Conservation (phyloP, 2,113 vertebrate genomes). For the Stigmatopora nigra region DNA sequence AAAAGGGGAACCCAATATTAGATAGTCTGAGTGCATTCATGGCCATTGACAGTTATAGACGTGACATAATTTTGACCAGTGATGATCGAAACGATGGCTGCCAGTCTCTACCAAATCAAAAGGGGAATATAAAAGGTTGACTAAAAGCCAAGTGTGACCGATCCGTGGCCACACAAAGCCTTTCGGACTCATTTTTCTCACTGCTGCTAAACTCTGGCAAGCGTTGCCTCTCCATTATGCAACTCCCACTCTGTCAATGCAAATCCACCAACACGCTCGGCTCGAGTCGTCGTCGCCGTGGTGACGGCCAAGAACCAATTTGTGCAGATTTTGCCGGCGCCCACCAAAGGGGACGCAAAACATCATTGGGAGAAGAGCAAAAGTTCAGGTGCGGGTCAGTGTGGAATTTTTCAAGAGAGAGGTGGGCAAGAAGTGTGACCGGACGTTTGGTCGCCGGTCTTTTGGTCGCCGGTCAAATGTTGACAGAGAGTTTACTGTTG, state of each 20-base stretch:
- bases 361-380: background rate
- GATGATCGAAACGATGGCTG: background rate
- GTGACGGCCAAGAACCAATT: conserved; percentile 55
- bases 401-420: conserved; percentile 32
- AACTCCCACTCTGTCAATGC: conserved; percentile 63
- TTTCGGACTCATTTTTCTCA: conserved; percentile 32
- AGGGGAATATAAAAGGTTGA: too few relatives aligned
- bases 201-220: conserved; percentile 27
- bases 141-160: background rate
- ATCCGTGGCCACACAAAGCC: conserved; percentile 43
- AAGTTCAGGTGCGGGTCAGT: conserved; percentile 51
- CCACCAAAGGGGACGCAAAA: background rate
- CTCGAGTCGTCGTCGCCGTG: conserved; percentile 48
- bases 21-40: too few relatives aligned
- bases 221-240: conserved; percentile 49
- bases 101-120: background rate
- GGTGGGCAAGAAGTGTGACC: too few relatives aligned
- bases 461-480: too few relatives aligned
- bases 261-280: conserved; percentile 60
- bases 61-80: too few relatives aligned
- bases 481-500: too few relatives aligned
- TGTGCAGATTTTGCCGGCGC: conserved; percentile 23
- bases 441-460: too few relatives aligned
- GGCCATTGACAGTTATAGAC: conserved; percentile 2
- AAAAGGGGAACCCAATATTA: conserved; percentile 16